Evolutionary conservation across 2,888 invertebrate species (phyloP), one percentile per base, ranked within the genome.

Genomic region (Lathronympha strigana): DNA sequence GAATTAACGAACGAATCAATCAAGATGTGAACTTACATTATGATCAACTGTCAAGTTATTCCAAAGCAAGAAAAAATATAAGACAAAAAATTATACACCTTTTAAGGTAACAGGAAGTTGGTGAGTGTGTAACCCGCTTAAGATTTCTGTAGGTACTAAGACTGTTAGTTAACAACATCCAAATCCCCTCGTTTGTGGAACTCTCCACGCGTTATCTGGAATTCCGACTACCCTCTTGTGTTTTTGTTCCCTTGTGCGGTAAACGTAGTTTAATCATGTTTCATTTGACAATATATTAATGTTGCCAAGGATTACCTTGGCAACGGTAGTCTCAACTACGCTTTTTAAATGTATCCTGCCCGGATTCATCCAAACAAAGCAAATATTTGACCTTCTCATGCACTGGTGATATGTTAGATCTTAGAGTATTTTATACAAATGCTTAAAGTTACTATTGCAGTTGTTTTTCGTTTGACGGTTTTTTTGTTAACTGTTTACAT

Each of bases 191-290:
- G 61, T 66, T 66, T 57, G 63, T 45, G 47, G 55, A 66, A 63
- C 66, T 43, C 51, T 58, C 62, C 61, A 51, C 58, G 68, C 64
- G 68, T 68, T 67, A 72, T 71, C 57, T 66, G 61, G 67, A 62
- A 69, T 71, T 71, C 69, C 71, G 66, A 71, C 70, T 69, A 71
- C 66, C 69, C 66, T 63, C 51, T 40, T 57, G 62, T 53, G 40
- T 81, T 79, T 81, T 79, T 75, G 73, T 74, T 67, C 63, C 63
- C 69, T 57, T 57, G 47, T 51, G 55, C 50, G 57, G 66, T 69
- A 71, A 69, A 76, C 75, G 78, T 76, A 75, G 77, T 77, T 76
- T 71, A 76, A 79, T 75, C 73, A 76, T 80, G 75, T 80, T 80
- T 78, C 76, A 80, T 78, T 73, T 75, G 63, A 67, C 60, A 71